Percentiles rank a stretch among this genome's conserved stretches.
phyloP scores from a whole-genome alignment of 1,140 invertebrate species.

The Diorhabda elongata region DNA sequence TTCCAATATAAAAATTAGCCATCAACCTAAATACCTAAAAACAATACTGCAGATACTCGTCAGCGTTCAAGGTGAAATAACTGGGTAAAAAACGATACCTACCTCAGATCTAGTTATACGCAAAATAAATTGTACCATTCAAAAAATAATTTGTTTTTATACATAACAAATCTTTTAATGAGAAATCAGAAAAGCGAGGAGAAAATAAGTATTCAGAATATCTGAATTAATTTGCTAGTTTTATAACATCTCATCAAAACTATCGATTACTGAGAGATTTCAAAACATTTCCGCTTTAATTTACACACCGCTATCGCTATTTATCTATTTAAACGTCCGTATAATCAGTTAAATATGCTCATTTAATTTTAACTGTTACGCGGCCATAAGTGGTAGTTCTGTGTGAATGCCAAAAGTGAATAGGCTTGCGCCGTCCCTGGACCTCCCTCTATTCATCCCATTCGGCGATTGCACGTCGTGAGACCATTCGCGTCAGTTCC shows the following conservation, averaged over 20 bases:
- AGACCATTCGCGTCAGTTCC: slow-evolving; percentile 7
- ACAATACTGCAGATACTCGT: no score
- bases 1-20: no score
- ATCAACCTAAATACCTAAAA: no score
- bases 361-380: background rate
- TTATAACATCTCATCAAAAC: background rate
- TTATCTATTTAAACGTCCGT: background rate
- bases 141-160: no score
- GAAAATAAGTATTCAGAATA: background rate
- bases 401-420: background rate
- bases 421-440: slow-evolving; percentile 1
- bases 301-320: slow-evolving; percentile 1
- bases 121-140: no score
- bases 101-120: no score
- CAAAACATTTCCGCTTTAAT: slow-evolving; percentile 2
- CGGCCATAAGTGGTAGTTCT: no score
- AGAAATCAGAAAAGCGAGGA: no score
- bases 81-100: no score
- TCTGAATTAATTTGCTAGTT: background rate
- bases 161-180: no score
- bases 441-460: slow-evolving; percentile 6
- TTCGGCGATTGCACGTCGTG: slow-evolving; percentile 9
- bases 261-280: background rate
- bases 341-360: slow-evolving; percentile 1
- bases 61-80: no score